Conservation (phyloP, 2,113 vertebrate species). For the Eleginops maclovinus region DNA sequence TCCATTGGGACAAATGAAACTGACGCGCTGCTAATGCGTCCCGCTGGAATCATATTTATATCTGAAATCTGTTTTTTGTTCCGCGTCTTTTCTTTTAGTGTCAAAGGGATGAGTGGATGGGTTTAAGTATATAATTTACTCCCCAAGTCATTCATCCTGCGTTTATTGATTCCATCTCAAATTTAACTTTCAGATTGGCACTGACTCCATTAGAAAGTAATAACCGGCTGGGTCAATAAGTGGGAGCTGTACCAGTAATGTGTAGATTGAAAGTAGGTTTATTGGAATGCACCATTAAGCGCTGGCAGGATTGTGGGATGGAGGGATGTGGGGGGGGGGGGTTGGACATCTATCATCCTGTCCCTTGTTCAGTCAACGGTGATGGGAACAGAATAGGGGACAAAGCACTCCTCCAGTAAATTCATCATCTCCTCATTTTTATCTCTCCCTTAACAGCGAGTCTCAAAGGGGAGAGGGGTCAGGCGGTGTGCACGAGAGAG, state of each 20-base stretch:
- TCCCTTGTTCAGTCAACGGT: slow-evolving; percentile 76
- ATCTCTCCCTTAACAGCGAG: slow-evolving; percentile 68
- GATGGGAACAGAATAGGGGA: slow-evolving; percentile 79
- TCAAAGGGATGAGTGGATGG: slow-evolving; percentile 49
- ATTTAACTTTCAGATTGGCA: slow-evolving; percentile 78
- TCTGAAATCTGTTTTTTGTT: slow-evolving; percentile 54
- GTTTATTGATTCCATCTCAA: slow-evolving; percentile 79
- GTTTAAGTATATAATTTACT: slow-evolving; percentile 78
- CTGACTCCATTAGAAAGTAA: slow-evolving; percentile 78
- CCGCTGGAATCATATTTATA: slow-evolving; percentile 57
- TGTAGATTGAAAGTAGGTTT: slow-evolving; percentile 76
- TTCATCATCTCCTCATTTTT: slow-evolving; percentile 78
- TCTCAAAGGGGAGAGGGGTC: slow-evolving; percentile 61
- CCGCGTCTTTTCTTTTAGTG: slow-evolving; percentile 22
- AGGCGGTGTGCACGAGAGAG: neutral
- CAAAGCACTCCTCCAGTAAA: slow-evolving; percentile 76
- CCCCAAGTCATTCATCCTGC: slow-evolving; percentile 58
- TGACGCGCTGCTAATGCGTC: slow-evolving; percentile 32
- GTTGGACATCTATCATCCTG: slow-evolving; percentile 74
- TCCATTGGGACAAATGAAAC: slow-evolving; percentile 55
- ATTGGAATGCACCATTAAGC: slow-evolving; percentile 81
- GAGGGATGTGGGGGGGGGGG: slow-evolving; percentile 32
- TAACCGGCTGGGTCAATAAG: slow-evolving; percentile 73
- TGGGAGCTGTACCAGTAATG: slow-evolving; percentile 68
- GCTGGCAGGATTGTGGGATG: slow-evolving; percentile 25